Percentiles rank a stretch among this genome's conserved stretches.
These are phyloP conservation scores for Triplophysa dalaica DNA, from an alignment of 2,113 vertebrate genomes.

Conservation along the genomic window DNA sequence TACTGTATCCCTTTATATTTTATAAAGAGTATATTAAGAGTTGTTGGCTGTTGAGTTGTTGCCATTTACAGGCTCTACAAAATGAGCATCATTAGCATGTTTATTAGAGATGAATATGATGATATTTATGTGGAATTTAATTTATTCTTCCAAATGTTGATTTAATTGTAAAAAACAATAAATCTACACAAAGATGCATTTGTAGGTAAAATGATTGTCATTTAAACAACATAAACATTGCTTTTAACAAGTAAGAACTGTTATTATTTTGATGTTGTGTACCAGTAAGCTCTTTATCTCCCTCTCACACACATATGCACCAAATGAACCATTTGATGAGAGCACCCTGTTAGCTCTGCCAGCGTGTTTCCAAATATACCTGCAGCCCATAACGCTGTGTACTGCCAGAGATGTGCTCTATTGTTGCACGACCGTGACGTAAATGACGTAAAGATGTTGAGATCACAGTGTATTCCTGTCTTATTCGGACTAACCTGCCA, in stretches of 20 bases:
- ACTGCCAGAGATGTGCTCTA: constrained; percentile 42
- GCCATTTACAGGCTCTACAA: not conserved
- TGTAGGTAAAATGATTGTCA: constrained; percentile 3
- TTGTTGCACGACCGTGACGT: constrained; percentile 9
- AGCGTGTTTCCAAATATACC: constrained; percentile 47
- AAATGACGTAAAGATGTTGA: constrained; percentile 31
- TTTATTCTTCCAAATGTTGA: not conserved
- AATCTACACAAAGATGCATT: not conserved
- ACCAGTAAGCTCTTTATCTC: not conserved
- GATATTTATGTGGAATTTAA: not conserved
- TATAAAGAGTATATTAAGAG: not conserved
- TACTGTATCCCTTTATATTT: not conserved
- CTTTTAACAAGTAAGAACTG: constrained; percentile 9
- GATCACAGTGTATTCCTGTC: constrained; percentile 19
- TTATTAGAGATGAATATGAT: constrained; percentile 24
- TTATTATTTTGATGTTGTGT: not conserved
- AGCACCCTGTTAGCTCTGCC: constrained; percentile 35
- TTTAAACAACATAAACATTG: constrained; percentile 15
- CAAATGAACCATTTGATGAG: constrained; percentile 33
- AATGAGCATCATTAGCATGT: constrained; percentile 5
- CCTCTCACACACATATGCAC: constrained; percentile 6
- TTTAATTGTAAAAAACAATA: not conserved
- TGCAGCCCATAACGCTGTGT: constrained; percentile 25
- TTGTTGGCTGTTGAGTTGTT: not conserved
- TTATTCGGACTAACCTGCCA: constrained; percentile 37